Base-by-base conservation (phyloP, 2,113 vertebrate species). In the Catharus bicknelli region DNA sequence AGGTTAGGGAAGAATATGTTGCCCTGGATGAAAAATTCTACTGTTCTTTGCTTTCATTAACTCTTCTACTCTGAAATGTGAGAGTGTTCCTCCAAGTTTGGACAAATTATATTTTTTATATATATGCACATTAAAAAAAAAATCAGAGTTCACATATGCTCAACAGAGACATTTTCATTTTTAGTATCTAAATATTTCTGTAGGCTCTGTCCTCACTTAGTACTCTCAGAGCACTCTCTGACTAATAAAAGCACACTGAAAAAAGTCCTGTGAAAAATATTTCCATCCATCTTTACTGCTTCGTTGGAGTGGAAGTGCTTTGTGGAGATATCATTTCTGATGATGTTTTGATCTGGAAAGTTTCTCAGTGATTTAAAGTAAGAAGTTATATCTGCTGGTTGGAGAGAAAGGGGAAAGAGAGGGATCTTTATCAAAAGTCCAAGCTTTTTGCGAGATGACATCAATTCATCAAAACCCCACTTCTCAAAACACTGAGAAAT, bases 171-270 rank as follows among this genome's bases (percentile, higher is more conserved):
- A 34, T 74, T 86, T 90, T 90, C 29, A 51, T 62, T 93, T 93
- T 90, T 90, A 93, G 66, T 34, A 68, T 48, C 59, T 78, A 94
- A 92, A 70, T 86, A 61, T 88, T 94, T 94, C 80, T 84, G 54
- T 62, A 93, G 54, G 66, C 54, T 88, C 48, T 95, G 73, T 86
- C 77, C 66, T 93, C 73, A 78, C 47, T 80, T 40, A 88, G 45
- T 32, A 75, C 43, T 48, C 19, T 40, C 27, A 36, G n/a, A 86
- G 25, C 16, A 83, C 76, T 86, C 63, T 93, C 26, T 93, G 42
- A 61, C 67, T 74, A 82, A 72, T 27, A 83, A 36, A 36, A 62
- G 38, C 22, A 79, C 0, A 0, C 32, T 84, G 53, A 80, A 88
- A 88, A 80, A 86, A 57, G 30, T 70, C 26, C 45, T 66, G 63